Conservation (phyloP, 2,113 vertebrate species). For the Petroica traversi region DNA sequence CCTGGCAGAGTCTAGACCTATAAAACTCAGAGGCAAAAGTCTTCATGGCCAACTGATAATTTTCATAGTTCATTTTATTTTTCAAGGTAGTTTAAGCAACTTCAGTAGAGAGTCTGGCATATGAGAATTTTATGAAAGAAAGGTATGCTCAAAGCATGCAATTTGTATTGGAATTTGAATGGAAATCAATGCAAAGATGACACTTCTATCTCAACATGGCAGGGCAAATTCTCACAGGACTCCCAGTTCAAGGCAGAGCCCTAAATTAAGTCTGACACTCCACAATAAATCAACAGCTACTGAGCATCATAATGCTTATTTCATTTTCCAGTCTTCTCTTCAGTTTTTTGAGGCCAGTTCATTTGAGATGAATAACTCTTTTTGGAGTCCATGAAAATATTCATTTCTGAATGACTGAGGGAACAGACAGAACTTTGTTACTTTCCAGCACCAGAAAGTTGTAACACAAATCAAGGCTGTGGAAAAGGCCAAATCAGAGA, state of each 20-base stretch:
- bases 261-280: neutral
- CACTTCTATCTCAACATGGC: neutral
- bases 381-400: neutral
- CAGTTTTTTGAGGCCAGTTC: neutral
- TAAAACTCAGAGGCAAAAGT: neutral
- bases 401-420: neutral
- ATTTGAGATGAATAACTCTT: neutral
- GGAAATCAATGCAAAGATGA: neutral
- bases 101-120: accelerated
- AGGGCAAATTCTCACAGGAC: neutral
- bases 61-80: neutral
- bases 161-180: neutral
- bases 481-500: neutral
- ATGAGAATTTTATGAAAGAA: neutral
- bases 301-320: neutral
- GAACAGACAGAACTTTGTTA: neutral
- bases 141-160: neutral
- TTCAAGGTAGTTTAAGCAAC: neutral
- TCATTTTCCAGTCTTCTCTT: neutral
- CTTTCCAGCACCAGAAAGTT: neutral
- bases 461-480: neutral
- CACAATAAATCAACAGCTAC: neutral
- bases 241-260: neutral
- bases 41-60: neutral
- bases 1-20: neutral